Evolutionary conservation across 2,888 invertebrate genomes (phyloP).

Genomic region (Pycnomerus fuliginosus): DNA sequence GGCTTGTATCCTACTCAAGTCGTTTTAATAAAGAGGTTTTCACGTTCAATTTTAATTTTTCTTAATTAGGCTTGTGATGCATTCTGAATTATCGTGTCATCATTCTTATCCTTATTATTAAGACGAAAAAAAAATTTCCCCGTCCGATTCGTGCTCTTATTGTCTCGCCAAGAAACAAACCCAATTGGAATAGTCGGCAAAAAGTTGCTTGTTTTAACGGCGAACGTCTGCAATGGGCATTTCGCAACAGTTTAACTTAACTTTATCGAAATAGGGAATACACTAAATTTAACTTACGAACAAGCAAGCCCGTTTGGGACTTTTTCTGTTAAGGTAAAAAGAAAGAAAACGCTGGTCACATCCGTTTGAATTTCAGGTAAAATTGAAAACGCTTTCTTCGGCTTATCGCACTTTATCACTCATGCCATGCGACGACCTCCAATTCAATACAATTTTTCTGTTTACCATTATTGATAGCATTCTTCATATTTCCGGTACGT

Average conservation of each 20-base stretch:
- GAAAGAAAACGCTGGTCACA: too few species aligned
- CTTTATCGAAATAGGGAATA: conserved; percentile 17
- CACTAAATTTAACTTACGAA: conserved; percentile 24
- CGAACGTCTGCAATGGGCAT: conserved; percentile 26
- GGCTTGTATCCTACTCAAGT: too few species aligned
- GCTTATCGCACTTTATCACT: background rate
- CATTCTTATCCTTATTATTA: too few species aligned
- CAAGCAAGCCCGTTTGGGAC: conserved; percentile 13
- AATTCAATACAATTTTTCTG: too few species aligned
- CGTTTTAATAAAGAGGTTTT: too few species aligned
- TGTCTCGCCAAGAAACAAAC: conserved; percentile 31
- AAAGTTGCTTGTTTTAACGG: conserved; percentile 30
- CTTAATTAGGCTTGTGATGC: too few species aligned
- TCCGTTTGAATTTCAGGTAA: background rate
- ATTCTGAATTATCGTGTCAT: too few species aligned
- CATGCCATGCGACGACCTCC: too few species aligned
- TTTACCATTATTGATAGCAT: too few species aligned
- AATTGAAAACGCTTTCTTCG: background rate
- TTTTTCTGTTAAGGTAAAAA: too few species aligned
- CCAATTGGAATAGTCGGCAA: conserved; percentile 29
- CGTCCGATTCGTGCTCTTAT: conserved; percentile 24
- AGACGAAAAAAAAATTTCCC: too few species aligned
- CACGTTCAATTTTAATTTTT: too few species aligned
- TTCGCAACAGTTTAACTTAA: conserved; percentile 22
- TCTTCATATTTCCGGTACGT: background rate